phyloP scores from a whole-genome alignment of 2,797 vertebrate genomes.

The Phalanger gymnotis region DNA sequence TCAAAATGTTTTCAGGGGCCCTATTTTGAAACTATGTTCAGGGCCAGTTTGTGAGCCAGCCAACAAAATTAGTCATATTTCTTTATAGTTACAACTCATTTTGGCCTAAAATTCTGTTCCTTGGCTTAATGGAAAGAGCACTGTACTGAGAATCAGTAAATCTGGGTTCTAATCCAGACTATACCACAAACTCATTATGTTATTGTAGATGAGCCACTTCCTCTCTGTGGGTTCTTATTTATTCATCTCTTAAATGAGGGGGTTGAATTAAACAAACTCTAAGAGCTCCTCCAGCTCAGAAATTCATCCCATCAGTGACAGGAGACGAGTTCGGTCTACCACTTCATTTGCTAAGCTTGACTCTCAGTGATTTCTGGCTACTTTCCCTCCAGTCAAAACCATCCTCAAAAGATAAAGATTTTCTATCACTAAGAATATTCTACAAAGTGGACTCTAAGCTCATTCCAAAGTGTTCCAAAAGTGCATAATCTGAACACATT shows the following conservation, averaged over 20 bases:
- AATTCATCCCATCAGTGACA: not conserved
- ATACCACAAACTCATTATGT: not conserved
- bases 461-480: not conserved
- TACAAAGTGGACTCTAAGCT: not conserved
- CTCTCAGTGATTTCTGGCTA: not conserved
- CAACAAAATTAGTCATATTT: not conserved
- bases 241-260: not conserved
- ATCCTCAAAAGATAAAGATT: conserved; percentile 10
- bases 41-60: not conserved
- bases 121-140: not conserved
- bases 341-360: not conserved
- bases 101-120: not conserved
- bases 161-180: not conserved
- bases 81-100: not conserved
- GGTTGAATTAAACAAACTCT: not conserved
- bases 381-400: not conserved
- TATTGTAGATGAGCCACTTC: not conserved
- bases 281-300: not conserved
- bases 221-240: not conserved
- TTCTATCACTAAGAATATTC: not conserved
- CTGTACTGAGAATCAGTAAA: not conserved
- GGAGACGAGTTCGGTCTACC: not conserved
- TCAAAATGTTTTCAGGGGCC: not conserved
- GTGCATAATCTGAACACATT: not conserved
- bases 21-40: not conserved